phyloP scores from a whole-genome alignment of 2,113 vertebrate genomes.

The Trogon melanurus region DNA sequence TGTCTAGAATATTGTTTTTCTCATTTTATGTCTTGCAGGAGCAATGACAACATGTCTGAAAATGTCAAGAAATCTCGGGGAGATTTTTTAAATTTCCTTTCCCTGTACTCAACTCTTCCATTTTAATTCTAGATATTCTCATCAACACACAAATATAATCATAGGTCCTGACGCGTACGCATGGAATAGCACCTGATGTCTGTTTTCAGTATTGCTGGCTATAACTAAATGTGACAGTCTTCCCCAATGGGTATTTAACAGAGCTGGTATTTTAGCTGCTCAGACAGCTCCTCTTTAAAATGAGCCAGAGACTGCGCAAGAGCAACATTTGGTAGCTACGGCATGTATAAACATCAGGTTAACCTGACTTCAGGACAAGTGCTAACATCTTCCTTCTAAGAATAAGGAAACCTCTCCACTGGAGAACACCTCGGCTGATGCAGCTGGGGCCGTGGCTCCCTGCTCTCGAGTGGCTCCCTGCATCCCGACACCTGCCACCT shows the following conservation, averaged over 20 bases:
- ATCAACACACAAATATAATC: neutral
- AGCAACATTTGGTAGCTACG: neutral
- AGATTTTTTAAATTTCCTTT: neutral
- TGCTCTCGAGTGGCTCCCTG: neutral
- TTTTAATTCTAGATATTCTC: neutral
- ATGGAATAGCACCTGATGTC: neutral
- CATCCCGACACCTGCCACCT: neutral
- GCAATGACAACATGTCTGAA: neutral
- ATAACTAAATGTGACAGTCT: neutral
- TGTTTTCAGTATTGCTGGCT: neutral
- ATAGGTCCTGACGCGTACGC: fast-evolving
- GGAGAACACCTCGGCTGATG: fast-evolving
- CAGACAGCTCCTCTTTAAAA: neutral
- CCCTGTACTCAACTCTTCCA: neutral
- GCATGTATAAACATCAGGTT: neutral
- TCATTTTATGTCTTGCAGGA: neutral
- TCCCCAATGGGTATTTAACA: neutral
- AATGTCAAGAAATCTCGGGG: fast-evolving
- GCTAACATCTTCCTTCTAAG: neutral
- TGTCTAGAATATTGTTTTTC: conserved; percentile 22
- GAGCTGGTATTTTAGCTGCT: neutral
- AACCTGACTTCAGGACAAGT: neutral
- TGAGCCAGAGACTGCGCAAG: fast-evolving
- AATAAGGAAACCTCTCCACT: neutral
- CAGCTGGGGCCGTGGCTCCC: fast-evolving